Conservation (phyloP, 2,797 vertebrate species). For the Salmo trutta region DNA sequence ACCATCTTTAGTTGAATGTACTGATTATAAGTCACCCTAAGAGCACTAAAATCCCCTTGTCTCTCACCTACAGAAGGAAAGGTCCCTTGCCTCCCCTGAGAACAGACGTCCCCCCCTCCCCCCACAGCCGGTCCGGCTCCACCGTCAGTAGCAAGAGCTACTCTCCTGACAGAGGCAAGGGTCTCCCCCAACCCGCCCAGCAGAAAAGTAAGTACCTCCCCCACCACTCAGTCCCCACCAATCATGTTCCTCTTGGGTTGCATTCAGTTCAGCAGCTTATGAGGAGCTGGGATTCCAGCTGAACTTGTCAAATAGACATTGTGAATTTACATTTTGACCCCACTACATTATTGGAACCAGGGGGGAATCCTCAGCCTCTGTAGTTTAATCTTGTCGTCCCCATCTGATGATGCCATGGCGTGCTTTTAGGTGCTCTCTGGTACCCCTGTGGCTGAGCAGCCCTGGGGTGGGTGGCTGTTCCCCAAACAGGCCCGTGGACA, state of each 20-base stretch:
- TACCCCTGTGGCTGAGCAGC: conserved; percentile 53
- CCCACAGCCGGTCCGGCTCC: conserved; percentile 94
- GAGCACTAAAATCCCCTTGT: too few relatives aligned
- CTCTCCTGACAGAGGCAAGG: conserved; percentile 90
- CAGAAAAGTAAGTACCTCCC: conserved; percentile 85
- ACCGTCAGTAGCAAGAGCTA: conserved; percentile 95
- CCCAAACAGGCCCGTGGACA: conserved; percentile 50
- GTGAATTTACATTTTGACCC: background rate
- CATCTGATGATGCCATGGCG: conserved; percentile 43
- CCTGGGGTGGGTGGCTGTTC: conserved; percentile 65
- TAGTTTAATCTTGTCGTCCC: background rate
- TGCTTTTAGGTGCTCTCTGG: conserved; percentile 64
- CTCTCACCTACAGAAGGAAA: conserved; percentile 80
- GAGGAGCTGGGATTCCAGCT: too few relatives aligned
- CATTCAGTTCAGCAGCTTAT: too few relatives aligned
- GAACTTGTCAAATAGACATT: background rate
- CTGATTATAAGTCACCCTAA: background rate
- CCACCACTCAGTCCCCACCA: too few relatives aligned
- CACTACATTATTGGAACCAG: background rate
- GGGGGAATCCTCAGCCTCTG: background rate
- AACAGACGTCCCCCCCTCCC: conserved; percentile 83
- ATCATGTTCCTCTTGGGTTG: background rate
- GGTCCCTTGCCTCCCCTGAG: conserved; percentile 82
- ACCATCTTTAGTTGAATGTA: background rate
- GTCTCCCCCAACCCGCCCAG: conserved; percentile 82